Conservation (phyloP, 2,888 invertebrate genomes). For the Dioctria linearis region DNA sequence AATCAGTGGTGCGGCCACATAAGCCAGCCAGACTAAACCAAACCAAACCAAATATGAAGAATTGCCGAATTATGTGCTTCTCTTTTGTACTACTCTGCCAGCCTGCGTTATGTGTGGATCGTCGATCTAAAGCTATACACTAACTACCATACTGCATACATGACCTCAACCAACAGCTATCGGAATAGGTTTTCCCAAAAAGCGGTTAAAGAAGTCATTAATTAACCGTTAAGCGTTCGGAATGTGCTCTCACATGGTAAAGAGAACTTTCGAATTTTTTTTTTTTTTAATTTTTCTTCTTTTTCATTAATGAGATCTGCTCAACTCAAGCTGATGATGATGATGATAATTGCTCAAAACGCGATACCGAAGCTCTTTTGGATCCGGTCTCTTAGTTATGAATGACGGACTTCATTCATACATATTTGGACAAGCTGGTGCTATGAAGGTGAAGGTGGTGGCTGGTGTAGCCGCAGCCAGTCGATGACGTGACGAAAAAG, state of each 20-base stretch:
- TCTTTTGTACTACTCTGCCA: constrained; percentile 1
- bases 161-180: constrained; percentile 48
- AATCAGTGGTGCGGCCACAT: neutral
- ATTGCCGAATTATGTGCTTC: neutral
- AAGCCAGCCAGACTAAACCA: too few species aligned
- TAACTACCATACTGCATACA: neutral
- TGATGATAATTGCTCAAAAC: constrained; percentile 11
- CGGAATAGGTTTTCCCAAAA: constrained; percentile 32
- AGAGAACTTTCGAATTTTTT: constrained; percentile 34
- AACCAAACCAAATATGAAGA: too few species aligned
- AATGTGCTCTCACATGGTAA: constrained; percentile 48
- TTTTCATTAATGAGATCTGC: neutral
- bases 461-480: neutral
- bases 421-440: constrained; percentile 25
- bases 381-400: constrained; percentile 34
- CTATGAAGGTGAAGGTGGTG: constrained; percentile 11
- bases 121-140: neutral
- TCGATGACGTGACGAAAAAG: neutral
- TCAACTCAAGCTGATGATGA: neutral
- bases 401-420: constrained; percentile 41
- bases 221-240: constrained; percentile 47
- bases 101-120: neutral
- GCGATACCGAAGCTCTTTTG: neutral
- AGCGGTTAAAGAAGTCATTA: constrained; percentile 36
- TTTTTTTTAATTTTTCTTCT: neutral